Evolutionary conservation across 2,113 vertebrate species (phyloP).

Genomic region (Arizona elegans): DNA sequence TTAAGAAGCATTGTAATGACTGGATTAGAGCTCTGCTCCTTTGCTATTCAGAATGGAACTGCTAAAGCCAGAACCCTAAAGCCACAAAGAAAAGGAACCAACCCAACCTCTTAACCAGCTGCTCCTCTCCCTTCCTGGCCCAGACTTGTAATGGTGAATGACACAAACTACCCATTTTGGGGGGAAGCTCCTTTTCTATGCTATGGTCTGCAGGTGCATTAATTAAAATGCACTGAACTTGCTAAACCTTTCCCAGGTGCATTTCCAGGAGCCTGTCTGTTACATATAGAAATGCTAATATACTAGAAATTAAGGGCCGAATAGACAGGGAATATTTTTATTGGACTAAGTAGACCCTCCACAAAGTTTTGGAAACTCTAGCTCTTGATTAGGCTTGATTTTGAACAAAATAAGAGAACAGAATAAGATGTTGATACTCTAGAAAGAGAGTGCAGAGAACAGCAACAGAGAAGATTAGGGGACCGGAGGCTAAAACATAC

Average conservation of each 20-base stretch:
- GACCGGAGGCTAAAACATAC: too few species aligned
- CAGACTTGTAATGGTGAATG: neutral
- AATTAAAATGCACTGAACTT: neutral
- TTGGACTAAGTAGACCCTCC: neutral
- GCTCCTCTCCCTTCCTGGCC: neutral
- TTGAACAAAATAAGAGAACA: neutral
- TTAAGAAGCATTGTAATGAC: conserved; percentile 7
- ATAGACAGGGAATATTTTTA: fast-evolving
- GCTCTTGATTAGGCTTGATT: neutral
- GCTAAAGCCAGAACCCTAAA: neutral
- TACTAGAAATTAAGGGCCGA: neutral
- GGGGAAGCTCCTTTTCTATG: fast-evolving
- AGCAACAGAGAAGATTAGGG: too few species aligned
- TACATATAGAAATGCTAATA: neutral
- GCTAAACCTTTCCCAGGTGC: neutral
- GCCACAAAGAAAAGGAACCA: neutral
- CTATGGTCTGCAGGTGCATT: fast-evolving
- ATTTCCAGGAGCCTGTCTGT: neutral
- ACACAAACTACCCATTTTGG: fast-evolving
- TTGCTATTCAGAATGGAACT: fast-evolving
- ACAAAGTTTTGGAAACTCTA: neutral
- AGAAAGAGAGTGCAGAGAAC: too few species aligned
- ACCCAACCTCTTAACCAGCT: fast-evolving
- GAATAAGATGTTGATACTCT: too few species aligned
- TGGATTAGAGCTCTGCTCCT: conserved; percentile 23